Percentiles rank a stretch among this genome's conserved stretches.
Evolutionary conservation across 2,113 vertebrate species (phyloP).

Genomic region (Macrotis lagotis): DNA sequence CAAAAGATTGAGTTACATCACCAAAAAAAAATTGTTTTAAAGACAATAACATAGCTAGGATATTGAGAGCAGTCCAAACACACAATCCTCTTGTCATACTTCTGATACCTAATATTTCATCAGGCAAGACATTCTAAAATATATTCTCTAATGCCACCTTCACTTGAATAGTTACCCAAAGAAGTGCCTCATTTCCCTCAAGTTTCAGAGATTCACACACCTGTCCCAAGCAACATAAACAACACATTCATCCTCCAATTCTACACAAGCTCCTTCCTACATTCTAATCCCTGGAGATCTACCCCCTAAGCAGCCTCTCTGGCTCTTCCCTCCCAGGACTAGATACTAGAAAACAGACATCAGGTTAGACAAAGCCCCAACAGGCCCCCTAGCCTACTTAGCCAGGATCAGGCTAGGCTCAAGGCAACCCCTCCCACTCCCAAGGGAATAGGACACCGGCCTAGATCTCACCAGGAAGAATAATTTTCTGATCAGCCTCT

Average conservation of each 20-base stretch:
- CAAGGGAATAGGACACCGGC: slow-evolving; percentile 53
- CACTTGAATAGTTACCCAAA: not conserved
- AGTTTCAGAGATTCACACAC: not conserved
- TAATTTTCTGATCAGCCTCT: slow-evolving; percentile 44
- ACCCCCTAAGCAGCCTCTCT: slow-evolving; percentile 35
- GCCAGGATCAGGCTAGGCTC: slow-evolving; percentile 47
- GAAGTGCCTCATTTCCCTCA: not conserved
- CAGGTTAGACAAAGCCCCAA: slow-evolving; percentile 60
- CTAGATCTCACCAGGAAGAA: slow-evolving; percentile 53
- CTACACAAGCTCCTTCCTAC: not conserved
- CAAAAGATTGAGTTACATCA: not conserved
- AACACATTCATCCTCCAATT: not conserved
- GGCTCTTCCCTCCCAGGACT: slow-evolving; percentile 39
- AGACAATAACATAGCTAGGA: slow-evolving; percentile 36
- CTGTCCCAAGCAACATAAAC: not conserved
- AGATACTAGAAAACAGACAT: slow-evolving; percentile 40
- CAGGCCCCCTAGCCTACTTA: slow-evolving; percentile 32
- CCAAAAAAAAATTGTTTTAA: slow-evolving; percentile 6
- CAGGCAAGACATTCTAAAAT: slow-evolving; percentile 3
- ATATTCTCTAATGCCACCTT: not conserved
- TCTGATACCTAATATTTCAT: slow-evolving; percentile 13
- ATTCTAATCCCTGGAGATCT: slow-evolving; percentile 18
- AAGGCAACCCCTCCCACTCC: slow-evolving; percentile 65
- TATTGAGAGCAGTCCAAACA: not conserved
- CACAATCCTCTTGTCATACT: slow-evolving; percentile 19